Evolutionary conservation across 2,113 vertebrate species (phyloP), one percentile per base, ranked within the genome.

Genomic region (Rhinogobius similis): DNA sequence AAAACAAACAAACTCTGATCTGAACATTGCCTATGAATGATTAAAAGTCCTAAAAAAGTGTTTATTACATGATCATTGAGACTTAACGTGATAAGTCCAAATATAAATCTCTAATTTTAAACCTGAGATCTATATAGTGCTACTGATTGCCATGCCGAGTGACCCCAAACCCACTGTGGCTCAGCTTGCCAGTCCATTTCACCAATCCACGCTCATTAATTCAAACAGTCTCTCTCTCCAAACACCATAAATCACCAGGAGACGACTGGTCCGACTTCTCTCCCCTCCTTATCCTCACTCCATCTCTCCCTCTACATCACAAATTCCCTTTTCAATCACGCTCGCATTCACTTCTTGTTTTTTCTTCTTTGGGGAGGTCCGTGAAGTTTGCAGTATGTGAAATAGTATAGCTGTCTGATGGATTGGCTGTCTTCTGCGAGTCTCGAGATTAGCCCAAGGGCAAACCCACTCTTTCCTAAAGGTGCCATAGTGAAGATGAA

Each of bases 391-490:
- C 62, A 62, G 77, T 73, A 50, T 73, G 44, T 63, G 64, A 77
- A 73, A 78, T 79, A 68, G 85, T 85, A 85, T 80, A 72, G 75
- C 71, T 43, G 72, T 75, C 66, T 92, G 90, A 93, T 92, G 90
- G 88, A 92, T 92, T 77, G 73, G 74, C 76, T 84, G 79, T 88
- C 89, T 74, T 83, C 74, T 65, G 39, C 68, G 4, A 76, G 81
- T 86, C 79, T 82, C 73, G 79, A 79, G 87, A 92, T 92, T 91
- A 89, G 87, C 88, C 75, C 84, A 92, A 92, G 92, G 88, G 83
- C 86, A 79, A 86, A 86, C 72, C 81, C 79, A 75, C 83, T 82
- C 78, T 87, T 89, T 87, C 74, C 84, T 55, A 62, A 55, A 24
- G 75, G 76, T 86, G 84, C 72, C 78, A 84, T 67, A 69, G 82